These are phyloP conservation scores for Epinotia bilunana DNA, from an alignment of 2,888 invertebrate genomes.

Conservation along the genomic window DNA sequence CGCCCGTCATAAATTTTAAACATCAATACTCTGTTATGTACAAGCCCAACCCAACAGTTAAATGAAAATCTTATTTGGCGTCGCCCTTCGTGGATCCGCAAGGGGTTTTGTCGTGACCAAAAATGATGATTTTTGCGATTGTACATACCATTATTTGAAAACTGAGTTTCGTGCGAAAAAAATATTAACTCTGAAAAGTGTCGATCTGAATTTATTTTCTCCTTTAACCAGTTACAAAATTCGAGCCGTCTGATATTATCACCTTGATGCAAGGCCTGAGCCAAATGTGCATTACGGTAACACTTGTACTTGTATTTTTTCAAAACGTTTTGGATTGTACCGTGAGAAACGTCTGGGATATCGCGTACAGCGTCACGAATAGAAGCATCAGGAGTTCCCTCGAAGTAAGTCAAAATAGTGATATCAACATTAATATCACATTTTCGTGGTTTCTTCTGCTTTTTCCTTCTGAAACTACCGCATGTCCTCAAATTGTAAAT, in stretches of 20 bases:
- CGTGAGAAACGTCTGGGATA: constrained; percentile 11
- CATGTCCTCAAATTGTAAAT: constrained; percentile 14
- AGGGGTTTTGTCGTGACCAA: constrained; percentile 11
- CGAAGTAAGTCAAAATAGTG: constrained; percentile 15
- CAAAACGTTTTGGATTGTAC: constrained; percentile 7
- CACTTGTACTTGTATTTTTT: constrained; percentile 15
- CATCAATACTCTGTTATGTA: constrained; percentile 12
- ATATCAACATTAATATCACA: constrained; percentile 13
- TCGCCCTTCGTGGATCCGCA: constrained; percentile 7
- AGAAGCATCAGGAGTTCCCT: constrained; percentile 16
- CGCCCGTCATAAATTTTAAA: constrained; percentile 26
- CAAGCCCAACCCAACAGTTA: constrained; percentile 4
- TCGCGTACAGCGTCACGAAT: constrained; percentile 13
- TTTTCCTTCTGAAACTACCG: constrained; percentile 11
- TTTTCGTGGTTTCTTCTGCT: constrained; percentile 15
- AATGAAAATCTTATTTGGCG: neutral
- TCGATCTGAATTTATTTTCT: constrained; percentile 16
- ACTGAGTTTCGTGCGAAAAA: constrained; percentile 7
- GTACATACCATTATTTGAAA: constrained; percentile 19
- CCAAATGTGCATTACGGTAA: constrained; percentile 14
- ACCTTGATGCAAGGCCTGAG: constrained; percentile 11
- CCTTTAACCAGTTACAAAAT: constrained; percentile 17
- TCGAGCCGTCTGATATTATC: constrained; percentile 13
- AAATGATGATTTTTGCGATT: constrained; percentile 17
- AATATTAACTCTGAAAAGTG: constrained; percentile 4